Conservation (phyloP, 2,888 invertebrate species). For the Meiosimyza decipiens region DNA sequence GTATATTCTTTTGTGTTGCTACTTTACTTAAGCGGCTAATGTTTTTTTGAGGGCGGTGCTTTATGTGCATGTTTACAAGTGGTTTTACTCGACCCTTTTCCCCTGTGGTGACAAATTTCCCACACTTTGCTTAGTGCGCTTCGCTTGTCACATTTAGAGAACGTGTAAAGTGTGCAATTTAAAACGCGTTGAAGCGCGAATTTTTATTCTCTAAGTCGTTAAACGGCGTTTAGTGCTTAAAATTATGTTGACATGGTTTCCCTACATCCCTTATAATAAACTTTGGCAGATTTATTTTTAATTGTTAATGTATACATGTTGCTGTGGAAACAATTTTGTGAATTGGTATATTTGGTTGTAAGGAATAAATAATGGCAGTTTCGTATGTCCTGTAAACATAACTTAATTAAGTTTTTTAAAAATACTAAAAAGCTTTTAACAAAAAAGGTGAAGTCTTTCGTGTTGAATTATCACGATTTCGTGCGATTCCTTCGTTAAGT, state of each 20-base stretch:
- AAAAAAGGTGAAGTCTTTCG: no score
- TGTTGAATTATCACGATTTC: no score
- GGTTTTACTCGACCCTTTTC: not conserved
- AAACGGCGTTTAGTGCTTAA: constrained; percentile 43
- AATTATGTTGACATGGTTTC: not conserved
- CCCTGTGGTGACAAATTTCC: constrained; percentile 52
- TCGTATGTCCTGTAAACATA: no score
- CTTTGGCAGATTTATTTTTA: no score
- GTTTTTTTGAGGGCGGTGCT: constrained; percentile 43
- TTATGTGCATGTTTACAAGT: constrained; percentile 34
- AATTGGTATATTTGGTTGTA: not conserved
- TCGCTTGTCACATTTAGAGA: constrained; percentile 25
- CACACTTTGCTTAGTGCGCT: constrained; percentile 49
- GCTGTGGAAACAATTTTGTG: not conserved
- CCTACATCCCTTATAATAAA: no score
- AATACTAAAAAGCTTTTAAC: no score
- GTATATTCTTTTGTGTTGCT: constrained; percentile 47
- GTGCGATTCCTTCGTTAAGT: no score
- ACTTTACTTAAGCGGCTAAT: constrained; percentile 29
- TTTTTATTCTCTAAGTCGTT: constrained; percentile 58
- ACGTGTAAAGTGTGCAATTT: constrained; percentile 51
- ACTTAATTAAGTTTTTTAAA: no score
- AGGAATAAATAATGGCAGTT: no score
- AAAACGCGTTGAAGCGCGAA: constrained; percentile 56
- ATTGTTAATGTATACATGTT: not conserved